These are phyloP conservation scores for Otolemur crassicaudatus DNA, from an alignment of 2,797 vertebrate genomes.

Conservation along the genomic window DNA sequence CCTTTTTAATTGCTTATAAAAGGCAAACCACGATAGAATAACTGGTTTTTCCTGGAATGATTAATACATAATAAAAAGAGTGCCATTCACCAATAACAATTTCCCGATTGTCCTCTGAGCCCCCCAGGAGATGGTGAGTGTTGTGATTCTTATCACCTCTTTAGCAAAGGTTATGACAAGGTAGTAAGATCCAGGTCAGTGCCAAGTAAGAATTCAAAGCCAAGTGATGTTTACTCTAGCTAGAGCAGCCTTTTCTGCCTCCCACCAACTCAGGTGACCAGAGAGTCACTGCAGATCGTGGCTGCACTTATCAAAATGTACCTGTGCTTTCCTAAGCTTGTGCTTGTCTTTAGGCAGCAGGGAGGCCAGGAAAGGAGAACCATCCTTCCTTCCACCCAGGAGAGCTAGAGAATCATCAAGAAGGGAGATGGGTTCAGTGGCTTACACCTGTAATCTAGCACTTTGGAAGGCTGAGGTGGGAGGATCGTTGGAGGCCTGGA, in stretches of 20 bases:
- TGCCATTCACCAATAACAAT: slow-evolving; percentile 67
- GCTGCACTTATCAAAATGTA: slow-evolving; percentile 18
- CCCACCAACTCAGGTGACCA: background rate
- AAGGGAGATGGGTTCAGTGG: too few species aligned
- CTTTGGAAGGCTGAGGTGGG: background rate
- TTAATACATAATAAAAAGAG: slow-evolving; percentile 62
- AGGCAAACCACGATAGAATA: slow-evolving; percentile 39
- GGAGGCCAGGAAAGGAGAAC: slow-evolving; percentile 2
- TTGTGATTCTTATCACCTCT: background rate
- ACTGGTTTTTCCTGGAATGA: slow-evolving; percentile 71
- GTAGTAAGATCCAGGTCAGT: slow-evolving; percentile 51
- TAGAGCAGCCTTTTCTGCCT: slow-evolving; percentile 19
- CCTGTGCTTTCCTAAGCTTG: background rate
- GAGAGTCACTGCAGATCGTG: background rate
- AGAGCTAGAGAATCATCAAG: background rate
- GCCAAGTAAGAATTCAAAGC: slow-evolving; percentile 69
- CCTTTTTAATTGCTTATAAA: slow-evolving; percentile 56
- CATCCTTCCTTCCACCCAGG: background rate
- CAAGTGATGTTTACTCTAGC: background rate
- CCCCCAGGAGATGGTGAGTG: slow-evolving; percentile 16
- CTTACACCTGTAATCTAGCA: background rate
- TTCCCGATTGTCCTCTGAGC: slow-evolving; percentile 60
- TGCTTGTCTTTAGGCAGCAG: background rate
- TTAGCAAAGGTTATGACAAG: background rate
- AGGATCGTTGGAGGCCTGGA: background rate